A percentile compares a stretch with the other conserved stretches of the same genome.
Conservation (phyloP, 1,140 invertebrate species). For the Sminthurinus signatus region DNA sequence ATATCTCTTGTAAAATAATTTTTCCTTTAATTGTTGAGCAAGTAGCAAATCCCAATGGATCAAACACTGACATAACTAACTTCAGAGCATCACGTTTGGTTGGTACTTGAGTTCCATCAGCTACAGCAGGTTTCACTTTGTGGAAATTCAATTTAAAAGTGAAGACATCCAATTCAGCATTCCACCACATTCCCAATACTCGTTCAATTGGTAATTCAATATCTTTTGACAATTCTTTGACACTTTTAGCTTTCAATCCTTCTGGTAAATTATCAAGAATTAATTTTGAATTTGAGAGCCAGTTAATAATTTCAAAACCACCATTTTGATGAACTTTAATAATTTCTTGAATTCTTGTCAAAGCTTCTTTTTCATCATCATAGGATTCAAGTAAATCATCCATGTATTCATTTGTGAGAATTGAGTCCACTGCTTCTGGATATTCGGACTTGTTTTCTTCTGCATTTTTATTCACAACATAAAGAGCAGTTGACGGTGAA, state of each 20-base stretch:
- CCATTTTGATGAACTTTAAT: neutral
- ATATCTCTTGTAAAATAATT: conserved; percentile 29
- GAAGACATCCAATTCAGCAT: conserved; percentile 2
- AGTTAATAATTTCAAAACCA: conserved; percentile 9
- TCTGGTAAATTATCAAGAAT: conserved; percentile 1
- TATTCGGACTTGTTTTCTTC: conserved; percentile 2
- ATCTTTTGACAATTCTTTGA: neutral
- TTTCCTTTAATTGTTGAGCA: conserved; percentile 17
- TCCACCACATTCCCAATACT: conserved; percentile 17
- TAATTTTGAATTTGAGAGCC: neutral
- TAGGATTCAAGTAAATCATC: conserved; percentile 15
- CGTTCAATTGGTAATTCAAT: conserved; percentile 1
- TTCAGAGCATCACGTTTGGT: conserved; percentile 22
- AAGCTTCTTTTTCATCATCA: neutral
- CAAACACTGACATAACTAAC: conserved; percentile 14
- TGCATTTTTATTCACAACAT: conserved; percentile 19
- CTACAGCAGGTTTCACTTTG: neutral
- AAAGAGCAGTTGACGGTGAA: conserved; percentile 19
- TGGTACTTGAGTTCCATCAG: neutral
- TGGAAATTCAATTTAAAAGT: neutral
- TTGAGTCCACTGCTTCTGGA: conserved; percentile 15
- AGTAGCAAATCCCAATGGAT: conserved; percentile 20
- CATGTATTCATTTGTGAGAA: conserved; percentile 19
- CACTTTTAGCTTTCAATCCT: neutral
- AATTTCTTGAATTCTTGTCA: neutral